These are phyloP conservation scores for Linyphia triangularis DNA, from an alignment of 2,888 invertebrate genomes.

Conservation along the genomic window DNA sequence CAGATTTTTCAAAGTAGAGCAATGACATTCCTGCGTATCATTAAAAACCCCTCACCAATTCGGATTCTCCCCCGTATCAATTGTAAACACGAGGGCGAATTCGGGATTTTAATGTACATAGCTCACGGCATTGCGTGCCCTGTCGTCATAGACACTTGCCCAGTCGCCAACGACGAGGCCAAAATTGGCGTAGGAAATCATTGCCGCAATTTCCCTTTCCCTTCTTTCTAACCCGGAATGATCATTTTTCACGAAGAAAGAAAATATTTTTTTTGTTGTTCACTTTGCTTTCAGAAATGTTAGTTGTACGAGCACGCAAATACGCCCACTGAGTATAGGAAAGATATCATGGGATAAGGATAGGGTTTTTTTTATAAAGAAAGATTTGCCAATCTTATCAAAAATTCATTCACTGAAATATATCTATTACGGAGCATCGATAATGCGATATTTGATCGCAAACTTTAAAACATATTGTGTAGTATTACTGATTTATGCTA, in stretches of 20 bases:
- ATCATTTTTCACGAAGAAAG: neutral
- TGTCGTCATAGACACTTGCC: neutral
- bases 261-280: neutral
- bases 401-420: no score
- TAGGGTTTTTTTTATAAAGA: no score
- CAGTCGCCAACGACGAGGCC: neutral
- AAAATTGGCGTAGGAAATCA: neutral
- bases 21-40: no score
- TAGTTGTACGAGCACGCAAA: neutral
- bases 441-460: no score
- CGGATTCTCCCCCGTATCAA: neutral
- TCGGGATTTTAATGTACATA: neutral
- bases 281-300: neutral
- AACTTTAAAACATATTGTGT: no score
- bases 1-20: no score
- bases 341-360: no score
- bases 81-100: neutral
- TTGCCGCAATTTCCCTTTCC: neutral
- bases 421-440: no score
- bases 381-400: no score
- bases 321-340: neutral
- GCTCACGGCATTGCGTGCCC: neutral
- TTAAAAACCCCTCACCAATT: neutral
- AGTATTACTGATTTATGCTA: no score
- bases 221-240: neutral